phyloP scores from a whole-genome alignment of 2,113 vertebrate genomes.

The Vireo altiloquus region DNA sequence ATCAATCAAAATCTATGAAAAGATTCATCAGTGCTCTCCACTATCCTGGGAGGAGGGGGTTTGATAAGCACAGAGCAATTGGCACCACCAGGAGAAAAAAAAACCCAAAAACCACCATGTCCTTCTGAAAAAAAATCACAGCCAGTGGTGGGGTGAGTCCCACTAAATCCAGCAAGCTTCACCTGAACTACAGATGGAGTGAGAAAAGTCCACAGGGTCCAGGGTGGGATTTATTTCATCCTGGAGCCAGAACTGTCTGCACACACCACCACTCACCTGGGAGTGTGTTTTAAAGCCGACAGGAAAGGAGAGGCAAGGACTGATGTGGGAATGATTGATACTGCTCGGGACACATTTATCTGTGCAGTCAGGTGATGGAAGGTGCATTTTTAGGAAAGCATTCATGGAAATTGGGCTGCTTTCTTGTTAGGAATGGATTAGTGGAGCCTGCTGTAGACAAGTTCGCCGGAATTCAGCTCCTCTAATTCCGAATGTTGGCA shows the following conservation, averaged over 20 bases:
- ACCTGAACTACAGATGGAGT: not conserved
- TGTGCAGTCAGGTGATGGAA: not conserved
- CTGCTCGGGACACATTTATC: not conserved
- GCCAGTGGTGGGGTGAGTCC: not conserved
- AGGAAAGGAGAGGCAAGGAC: not conserved
- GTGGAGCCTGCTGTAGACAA: not conserved
- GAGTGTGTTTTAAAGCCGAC: not conserved
- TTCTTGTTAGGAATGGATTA: not conserved
- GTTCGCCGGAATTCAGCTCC: not conserved
- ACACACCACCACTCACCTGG: not conserved
- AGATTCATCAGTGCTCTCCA: not conserved
- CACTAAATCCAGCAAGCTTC: not conserved
- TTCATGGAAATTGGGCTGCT: not conserved
- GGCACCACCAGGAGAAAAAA: not conserved
- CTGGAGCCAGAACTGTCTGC: not conserved
- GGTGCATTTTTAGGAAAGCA: not conserved
- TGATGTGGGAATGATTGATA: not conserved
- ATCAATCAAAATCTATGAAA: not conserved
- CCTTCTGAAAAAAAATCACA: not conserved
- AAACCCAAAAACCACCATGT: not conserved
- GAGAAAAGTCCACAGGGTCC: not conserved
- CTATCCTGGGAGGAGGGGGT: no score
- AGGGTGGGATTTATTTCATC: not conserved
- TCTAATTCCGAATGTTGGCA: not conserved
- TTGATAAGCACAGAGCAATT: not conserved